These are phyloP conservation scores for Chloroclysta siterata DNA, from an alignment of 2,888 invertebrate species.

Conservation along the genomic window DNA sequence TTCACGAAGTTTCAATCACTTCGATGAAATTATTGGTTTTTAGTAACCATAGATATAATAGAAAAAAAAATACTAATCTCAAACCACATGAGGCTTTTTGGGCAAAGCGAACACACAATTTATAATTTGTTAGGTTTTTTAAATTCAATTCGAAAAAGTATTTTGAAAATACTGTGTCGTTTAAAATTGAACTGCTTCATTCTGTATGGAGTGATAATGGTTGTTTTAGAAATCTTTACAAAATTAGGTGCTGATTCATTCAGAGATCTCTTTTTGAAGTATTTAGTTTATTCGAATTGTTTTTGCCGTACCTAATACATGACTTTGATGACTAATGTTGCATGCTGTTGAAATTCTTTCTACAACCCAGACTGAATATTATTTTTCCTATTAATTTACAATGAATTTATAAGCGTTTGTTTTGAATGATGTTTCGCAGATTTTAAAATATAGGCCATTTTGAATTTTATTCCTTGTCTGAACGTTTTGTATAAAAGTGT, in stretches of 20 bases:
- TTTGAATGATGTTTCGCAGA: conserved; percentile 5
- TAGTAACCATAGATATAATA: background rate
- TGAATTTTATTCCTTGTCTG: conserved; percentile 3
- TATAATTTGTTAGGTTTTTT: background rate
- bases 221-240: conserved; percentile 34
- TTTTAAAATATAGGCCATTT: background rate
- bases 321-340: conserved; percentile 13
- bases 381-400: conserved; percentile 14
- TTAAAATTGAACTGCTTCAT: conserved; percentile 12
- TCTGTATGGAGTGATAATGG: conserved; percentile 3
- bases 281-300: conserved; percentile 24
- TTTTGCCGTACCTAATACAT: conserved; percentile 19
- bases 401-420: conserved; percentile 9
- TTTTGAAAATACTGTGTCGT: conserved; percentile 3
- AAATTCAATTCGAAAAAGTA: background rate
- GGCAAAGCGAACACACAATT: background rate
- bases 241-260: conserved; percentile 29
- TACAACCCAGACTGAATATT: conserved; percentile 22
- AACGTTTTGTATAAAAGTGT: conserved; percentile 6
- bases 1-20: conserved; percentile 3
- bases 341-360: conserved; percentile 15
- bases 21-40: background rate
- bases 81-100: conserved; percentile 2
- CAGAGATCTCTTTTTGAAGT: conserved; percentile 30
- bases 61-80: conserved; percentile 7